These are phyloP conservation scores for Eptatretus burgeri DNA, from an alignment of 2,113 vertebrate genomes.

Conservation along the genomic window DNA sequence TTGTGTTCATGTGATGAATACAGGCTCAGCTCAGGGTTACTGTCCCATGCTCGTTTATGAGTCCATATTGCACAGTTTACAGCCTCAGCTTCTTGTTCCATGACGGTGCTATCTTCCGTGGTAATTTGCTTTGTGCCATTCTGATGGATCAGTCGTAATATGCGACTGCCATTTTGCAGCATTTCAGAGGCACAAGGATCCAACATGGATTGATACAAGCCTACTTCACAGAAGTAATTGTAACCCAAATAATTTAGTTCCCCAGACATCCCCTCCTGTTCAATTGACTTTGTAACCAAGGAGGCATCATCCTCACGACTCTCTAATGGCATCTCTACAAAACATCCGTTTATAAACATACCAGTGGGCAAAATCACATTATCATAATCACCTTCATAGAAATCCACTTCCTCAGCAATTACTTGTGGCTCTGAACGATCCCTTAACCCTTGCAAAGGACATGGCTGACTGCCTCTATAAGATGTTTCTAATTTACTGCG, in stretches of 20 bases:
- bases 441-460: too few relatives aligned
- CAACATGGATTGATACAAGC: conserved; percentile 99
- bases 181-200: conserved; percentile 99
- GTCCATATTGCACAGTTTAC: conserved; percentile 98
- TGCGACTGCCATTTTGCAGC: conserved; percentile 79
- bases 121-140: conserved; percentile 72
- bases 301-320: conserved; percentile 43
- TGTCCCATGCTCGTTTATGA: conserved; percentile 20
- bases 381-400: conserved; percentile 25
- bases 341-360: conserved; percentile 83
- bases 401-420: not conserved
- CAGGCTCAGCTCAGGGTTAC: conserved; percentile 2
- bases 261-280: not conserved
- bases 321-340: conserved; percentile 72
- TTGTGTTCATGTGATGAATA: not conserved
- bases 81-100: conserved; percentile 64
- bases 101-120: conserved; percentile 86
- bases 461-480: conserved; percentile 22
- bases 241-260: not conserved
- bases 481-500: conserved; percentile 90
- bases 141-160: conserved; percentile 95
- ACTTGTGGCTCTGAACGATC: too few relatives aligned
- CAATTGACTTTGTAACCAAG: conserved; percentile 12
- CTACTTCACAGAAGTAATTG: conserved; percentile 96
- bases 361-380: conserved; percentile 30